Conservation (phyloP, 2,797 vertebrate species). For the Linurgus olivaceus region DNA sequence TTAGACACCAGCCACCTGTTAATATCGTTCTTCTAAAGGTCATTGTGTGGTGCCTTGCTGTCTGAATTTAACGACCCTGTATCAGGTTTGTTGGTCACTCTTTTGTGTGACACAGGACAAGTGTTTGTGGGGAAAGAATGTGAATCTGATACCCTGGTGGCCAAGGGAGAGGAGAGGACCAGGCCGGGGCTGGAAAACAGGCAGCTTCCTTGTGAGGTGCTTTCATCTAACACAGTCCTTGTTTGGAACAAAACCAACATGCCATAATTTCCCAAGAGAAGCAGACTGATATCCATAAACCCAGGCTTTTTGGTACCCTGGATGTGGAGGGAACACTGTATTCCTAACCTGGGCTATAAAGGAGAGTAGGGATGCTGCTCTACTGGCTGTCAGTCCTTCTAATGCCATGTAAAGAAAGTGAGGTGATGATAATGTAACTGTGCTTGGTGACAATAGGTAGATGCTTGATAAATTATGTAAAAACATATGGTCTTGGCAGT, state of each 20-base stretch:
- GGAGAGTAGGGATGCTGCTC: background rate
- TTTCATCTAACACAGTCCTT: background rate
- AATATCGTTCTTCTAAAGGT: conserved; percentile 85
- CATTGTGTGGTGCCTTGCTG: conserved; percentile 76
- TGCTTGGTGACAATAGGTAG: background rate
- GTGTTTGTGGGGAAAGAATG: conserved; percentile 73
- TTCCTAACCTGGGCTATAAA: background rate
- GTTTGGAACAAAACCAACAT: background rate
- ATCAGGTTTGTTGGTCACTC: conserved; percentile 74
- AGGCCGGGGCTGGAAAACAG: background rate
- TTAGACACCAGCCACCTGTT: conserved; percentile 86
- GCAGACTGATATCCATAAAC: background rate
- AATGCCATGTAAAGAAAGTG: background rate
- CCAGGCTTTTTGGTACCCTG: background rate
- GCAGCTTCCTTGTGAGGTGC: background rate
- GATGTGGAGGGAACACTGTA: background rate
- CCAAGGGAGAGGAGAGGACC: background rate
- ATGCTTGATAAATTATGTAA: conserved; percentile 6
- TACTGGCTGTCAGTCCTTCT: background rate
- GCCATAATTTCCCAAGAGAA: background rate
- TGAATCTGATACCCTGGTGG: conserved; percentile 29
- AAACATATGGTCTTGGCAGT: background rate
- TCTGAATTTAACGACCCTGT: conserved; percentile 70
- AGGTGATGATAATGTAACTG: background rate
- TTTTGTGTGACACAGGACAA: conserved; percentile 69